A percentile compares a stretch with the other conserved stretches of the same genome.
Conservation (phyloP, 2,888 invertebrate species). For the Baccha elongata region DNA sequence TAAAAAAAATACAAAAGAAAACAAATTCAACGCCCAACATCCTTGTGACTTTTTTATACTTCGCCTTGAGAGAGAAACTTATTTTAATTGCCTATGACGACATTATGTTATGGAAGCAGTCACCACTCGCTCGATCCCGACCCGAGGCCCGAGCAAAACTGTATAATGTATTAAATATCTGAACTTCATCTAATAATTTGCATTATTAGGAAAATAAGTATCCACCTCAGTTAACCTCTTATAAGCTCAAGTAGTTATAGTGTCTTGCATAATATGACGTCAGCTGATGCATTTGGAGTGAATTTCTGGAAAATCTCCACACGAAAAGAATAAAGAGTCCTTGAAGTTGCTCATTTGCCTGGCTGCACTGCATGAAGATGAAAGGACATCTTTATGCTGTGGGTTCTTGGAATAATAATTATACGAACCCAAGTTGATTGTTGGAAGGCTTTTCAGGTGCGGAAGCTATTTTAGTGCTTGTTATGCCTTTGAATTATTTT, state of each 20-base stretch:
- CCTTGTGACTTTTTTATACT: not conserved
- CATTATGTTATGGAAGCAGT: constrained; percentile 25
- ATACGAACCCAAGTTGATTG: not conserved
- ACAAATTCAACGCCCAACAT: not conserved
- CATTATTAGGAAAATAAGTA: constrained; percentile 48
- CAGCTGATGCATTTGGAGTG: constrained; percentile 27
- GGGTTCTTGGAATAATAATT: constrained; percentile 58
- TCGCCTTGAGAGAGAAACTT: constrained; percentile 24
- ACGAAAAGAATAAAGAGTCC: constrained; percentile 53
- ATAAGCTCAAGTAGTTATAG: constrained; percentile 18
- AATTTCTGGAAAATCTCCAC: constrained; percentile 59
- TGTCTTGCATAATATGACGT: constrained; percentile 13
- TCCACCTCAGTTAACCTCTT: constrained; percentile 16
- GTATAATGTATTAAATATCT: constrained; percentile 59
- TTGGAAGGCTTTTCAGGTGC: constrained; percentile 40
- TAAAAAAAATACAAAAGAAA: not conserved
- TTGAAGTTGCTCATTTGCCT: constrained; percentile 67
- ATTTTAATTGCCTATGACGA: constrained; percentile 51
- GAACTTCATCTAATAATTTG: constrained; percentile 63
- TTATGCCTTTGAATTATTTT: constrained; percentile 31
- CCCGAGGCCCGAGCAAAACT: constrained; percentile 39
- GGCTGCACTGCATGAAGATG: constrained; percentile 33
- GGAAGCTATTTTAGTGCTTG: constrained; percentile 43
- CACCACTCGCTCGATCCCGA: no score
- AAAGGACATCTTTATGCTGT: constrained; percentile 31